Conservation (phyloP, 2,113 vertebrate species). For the Calyptomena viridis region DNA sequence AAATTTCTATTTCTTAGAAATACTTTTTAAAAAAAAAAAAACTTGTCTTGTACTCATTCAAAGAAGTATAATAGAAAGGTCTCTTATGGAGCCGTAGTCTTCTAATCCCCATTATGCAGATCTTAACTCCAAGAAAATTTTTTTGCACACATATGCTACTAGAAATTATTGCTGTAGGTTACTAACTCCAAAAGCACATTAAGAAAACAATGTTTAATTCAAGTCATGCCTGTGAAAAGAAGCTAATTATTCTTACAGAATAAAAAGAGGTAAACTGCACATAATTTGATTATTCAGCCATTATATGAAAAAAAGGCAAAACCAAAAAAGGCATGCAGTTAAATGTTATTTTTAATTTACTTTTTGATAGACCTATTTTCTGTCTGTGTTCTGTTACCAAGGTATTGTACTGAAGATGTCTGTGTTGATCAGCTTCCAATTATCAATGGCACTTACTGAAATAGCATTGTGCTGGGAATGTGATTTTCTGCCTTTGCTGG, state of each 20-base stretch:
- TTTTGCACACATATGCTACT: not conserved
- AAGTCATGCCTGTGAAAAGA: not conserved
- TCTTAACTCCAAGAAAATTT: not conserved
- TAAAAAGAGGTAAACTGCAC: not conserved
- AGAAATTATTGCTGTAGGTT: not conserved
- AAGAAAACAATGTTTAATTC: not conserved
- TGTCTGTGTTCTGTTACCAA: not conserved
- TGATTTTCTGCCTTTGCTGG: not conserved
- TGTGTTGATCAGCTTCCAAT: conserved; percentile 25
- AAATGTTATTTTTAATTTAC: not conserved
- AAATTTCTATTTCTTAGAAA: not conserved
- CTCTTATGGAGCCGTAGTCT: not conserved
- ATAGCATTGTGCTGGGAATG: not conserved
- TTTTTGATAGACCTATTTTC: not conserved
- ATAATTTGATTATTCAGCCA: not conserved
- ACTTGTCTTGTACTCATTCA: not conserved
- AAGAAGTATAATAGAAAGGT: not conserved
- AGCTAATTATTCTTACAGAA: not conserved
- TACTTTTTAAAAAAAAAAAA: not conserved
- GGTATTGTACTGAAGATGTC: conserved; percentile 7
- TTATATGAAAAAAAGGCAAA: not conserved
- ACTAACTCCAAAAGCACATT: not conserved
- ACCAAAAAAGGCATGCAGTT: not conserved
- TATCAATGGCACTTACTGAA: conserved; percentile 5
- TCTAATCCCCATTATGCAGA: not conserved